These are phyloP conservation scores for Galeopterus variegatus DNA, from an alignment of 2,113 vertebrate genomes.

Conservation along the genomic window DNA sequence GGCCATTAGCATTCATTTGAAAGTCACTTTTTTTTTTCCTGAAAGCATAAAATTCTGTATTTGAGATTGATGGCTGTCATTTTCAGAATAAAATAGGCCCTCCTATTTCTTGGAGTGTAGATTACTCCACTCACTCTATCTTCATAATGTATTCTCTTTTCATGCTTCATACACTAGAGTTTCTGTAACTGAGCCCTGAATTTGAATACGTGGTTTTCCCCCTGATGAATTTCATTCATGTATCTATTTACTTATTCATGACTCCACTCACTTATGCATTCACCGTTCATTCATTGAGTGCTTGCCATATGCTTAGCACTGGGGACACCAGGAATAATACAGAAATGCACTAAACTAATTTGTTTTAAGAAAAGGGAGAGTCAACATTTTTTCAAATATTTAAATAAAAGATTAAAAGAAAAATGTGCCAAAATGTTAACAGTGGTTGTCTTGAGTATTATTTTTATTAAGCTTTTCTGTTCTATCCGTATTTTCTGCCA, in stretches of 20 bases:
- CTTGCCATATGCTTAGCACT: neutral
- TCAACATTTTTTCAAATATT: neutral
- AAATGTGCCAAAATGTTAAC: neutral
- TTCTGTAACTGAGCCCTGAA: neutral
- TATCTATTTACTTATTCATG: neutral
- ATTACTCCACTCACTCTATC: slow-evolving; percentile 16
- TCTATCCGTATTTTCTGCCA: neutral
- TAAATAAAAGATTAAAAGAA: neutral
- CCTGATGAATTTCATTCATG: neutral
- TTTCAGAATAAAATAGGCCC: slow-evolving; percentile 35
- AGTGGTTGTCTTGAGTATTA: neutral
- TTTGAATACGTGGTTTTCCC: neutral
- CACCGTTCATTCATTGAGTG: neutral
- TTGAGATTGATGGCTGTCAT: slow-evolving; percentile 55
- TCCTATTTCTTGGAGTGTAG: slow-evolving; percentile 45
- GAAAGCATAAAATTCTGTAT: neutral
- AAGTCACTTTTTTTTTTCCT: slow-evolving; percentile 61
- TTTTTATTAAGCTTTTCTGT: neutral
- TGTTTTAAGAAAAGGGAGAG: neutral
- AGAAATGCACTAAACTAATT: neutral
- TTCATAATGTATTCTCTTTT: neutral
- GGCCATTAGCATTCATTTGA: slow-evolving; percentile 71
- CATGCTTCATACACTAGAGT: neutral
- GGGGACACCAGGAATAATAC: neutral
- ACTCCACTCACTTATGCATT: neutral